Conservation (phyloP, 2,113 vertebrate genomes). For the Ochotona curzoniae region DNA sequence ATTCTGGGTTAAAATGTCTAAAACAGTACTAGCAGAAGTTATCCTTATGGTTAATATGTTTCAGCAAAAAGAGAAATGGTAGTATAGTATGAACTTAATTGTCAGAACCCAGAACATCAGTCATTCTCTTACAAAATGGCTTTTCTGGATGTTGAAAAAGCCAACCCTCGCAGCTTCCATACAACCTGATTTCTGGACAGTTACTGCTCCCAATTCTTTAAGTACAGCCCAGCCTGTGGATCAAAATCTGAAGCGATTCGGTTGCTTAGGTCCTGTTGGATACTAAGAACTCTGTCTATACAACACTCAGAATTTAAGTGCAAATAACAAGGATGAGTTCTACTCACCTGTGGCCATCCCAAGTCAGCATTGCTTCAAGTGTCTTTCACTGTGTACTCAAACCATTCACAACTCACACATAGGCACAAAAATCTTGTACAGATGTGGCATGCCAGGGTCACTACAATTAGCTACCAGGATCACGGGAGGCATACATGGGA, state of each 20-base stretch:
- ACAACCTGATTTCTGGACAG: not conserved
- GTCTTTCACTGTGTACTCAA: constrained; percentile 16
- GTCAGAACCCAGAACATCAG: constrained; percentile 16
- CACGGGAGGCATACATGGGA: not conserved
- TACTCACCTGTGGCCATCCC: not conserved
- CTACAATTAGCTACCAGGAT: not conserved
- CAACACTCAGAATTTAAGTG: constrained; percentile 35
- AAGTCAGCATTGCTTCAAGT: not conserved
- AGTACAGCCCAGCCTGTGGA: not conserved
- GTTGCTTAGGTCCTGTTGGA: constrained; percentile 15
- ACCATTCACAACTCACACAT: not conserved
- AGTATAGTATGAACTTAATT: constrained; percentile 26
- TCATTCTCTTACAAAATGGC: constrained; percentile 45
- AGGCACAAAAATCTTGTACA: constrained; percentile 13
- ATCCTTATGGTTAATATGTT: constrained; percentile 8
- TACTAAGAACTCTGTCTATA: constrained; percentile 24
- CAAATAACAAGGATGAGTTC: not conserved
- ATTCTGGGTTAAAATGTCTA: constrained; percentile 56
- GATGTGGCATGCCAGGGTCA: not conserved
- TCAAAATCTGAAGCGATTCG: constrained; percentile 24
- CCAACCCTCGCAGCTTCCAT: not conserved
- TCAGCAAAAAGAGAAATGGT: constrained; percentile 57
- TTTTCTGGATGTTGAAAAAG: constrained; percentile 49
- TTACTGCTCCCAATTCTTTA: constrained; percentile 10
- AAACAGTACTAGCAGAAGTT: constrained; percentile 56